Evolutionary conservation across 1,140 invertebrate genomes (phyloP), one percentile per base, ranked within the genome.

Genomic region (Camponotus floridanus): DNA sequence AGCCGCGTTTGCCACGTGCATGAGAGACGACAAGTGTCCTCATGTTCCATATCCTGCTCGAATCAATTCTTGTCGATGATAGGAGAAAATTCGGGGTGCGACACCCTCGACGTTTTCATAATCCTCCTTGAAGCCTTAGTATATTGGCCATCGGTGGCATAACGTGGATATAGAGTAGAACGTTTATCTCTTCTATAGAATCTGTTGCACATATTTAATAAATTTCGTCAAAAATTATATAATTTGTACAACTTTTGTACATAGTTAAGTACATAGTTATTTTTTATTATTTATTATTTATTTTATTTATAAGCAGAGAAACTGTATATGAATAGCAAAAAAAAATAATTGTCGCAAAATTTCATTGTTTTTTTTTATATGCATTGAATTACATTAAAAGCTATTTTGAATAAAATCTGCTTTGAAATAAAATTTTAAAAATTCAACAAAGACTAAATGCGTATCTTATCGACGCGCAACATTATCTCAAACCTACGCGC

Each of bases 11-110:
- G 88, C 67, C 88, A 89, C 81, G 31, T 68, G 61, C 65, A 74
- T 87, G 89, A 90, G 79, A 88, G 80, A 78, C 65, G 65, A 88
- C 87, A 88, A 91, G 89, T 90, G 88, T 86, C 33, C 89, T 90
- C 71, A 15, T 59, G 31, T 62, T 36, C 51, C 51, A 59, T 76
- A 48, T 33, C 51, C 67, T 39, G 67, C 79, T 45, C 33, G n/a
- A 39, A 81, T 73, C 67, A 81, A 42, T 65, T 36, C 51, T 81
- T 70, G 31, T 68, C 64, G 39, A 15, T 80, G 65, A 70, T 39
- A 33, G 71, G 59, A 21, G 31, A 51, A 57, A 31, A 81, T 71
- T 42, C 26, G 15, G 45, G 48, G 74, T 45, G n/a, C 45, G 2
- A 13, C 45, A 59, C 76, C 83, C 83, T 85, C 81, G 71, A 78